Base-by-base conservation (phyloP, 2,888 invertebrate species). In the Mesochorus sp. region DNA sequence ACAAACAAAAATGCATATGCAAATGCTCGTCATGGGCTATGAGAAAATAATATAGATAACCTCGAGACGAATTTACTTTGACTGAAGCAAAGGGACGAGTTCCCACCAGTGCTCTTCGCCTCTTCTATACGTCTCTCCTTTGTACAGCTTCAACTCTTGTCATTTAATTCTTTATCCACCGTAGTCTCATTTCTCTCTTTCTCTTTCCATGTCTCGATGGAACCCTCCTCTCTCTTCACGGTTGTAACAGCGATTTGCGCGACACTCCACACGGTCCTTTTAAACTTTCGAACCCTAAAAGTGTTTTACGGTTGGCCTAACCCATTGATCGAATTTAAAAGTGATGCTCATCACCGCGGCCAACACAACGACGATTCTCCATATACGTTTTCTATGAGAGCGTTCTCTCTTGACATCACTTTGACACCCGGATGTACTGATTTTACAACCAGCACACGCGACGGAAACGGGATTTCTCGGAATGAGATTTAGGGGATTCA, bases 241-340 rank as follows among this genome's bases (percentile, higher is more conserved):
- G 85, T 87, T 88, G 86, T 88, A 87, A 86, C 86, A 81, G 83
- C 86, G 88, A 86, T 86, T 88, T 85, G 81, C 73, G 72, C 79
- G 85, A 84, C 80, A 82, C 81, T 80, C 61, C 67, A 72, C 73
- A 80, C 85, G 86, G 59, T 71, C 59, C 88, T 89, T 87, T 89
- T 88, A 90, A 91, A 89, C 86, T 87, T 89, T 89, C 71, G 71
- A 89, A 89, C 90, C 90, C 90, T 90, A 89, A 90, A 90, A 91
- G 90, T 88, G 90, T 90, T 91, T 90, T 88, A 91, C 89, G 90
- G 87, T 88, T 85, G 87, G 88, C 84, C 82, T 89, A 88, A 88
- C 85, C 90, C 90, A 91, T 91, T 91, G 90, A 91, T 90, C 88
- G 89, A 90, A 90, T 90, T 90, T 89, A 88, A 90, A 91, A 91